These are phyloP conservation scores for Drosophila neutralis DNA, from an alignment of 2,888 invertebrate genomes.

Conservation along the genomic window DNA sequence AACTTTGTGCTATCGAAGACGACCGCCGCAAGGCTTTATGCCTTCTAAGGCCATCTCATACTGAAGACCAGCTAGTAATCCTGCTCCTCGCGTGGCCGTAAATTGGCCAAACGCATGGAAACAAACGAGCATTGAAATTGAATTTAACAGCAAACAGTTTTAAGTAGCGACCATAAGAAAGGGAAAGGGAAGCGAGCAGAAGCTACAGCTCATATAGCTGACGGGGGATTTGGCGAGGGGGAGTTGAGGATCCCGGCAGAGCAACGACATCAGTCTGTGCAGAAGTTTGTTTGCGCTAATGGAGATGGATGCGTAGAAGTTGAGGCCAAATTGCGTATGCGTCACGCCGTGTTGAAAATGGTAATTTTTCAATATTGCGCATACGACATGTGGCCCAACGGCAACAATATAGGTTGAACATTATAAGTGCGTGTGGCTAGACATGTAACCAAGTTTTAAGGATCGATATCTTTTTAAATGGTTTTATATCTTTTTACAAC, in stretches of 20 bases:
- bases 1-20: conserved; percentile 61
- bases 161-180: conserved; percentile 56
- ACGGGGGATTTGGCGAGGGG: not conserved
- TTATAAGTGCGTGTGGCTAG: conserved; percentile 1
- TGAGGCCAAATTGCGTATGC: conserved; percentile 58
- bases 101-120: conserved; percentile 68
- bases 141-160: conserved; percentile 80
- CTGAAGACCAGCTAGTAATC: conserved; percentile 34
- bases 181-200: not conserved
- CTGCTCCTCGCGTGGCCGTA: conserved; percentile 34
- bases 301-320: conserved; percentile 70
- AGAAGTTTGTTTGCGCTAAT: conserved; percentile 74
- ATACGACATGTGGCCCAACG: conserved; percentile 54
- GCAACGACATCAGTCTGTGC: conserved; percentile 42
- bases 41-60: conserved; percentile 47
- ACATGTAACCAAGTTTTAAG: conserved; percentile 1
- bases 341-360: conserved; percentile 57
- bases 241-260: not conserved
- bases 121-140: conserved; percentile 81
- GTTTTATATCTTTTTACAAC: not conserved
- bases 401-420: conserved; percentile 17
- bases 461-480: not conserved
- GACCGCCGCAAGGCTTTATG: conserved; percentile 70
- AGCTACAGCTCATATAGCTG: conserved; percentile 32
- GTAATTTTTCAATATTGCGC: conserved; percentile 72